These are phyloP conservation scores for Drosophila azteca DNA, from an alignment of 1,140 invertebrate species.

Conservation along the genomic window DNA sequence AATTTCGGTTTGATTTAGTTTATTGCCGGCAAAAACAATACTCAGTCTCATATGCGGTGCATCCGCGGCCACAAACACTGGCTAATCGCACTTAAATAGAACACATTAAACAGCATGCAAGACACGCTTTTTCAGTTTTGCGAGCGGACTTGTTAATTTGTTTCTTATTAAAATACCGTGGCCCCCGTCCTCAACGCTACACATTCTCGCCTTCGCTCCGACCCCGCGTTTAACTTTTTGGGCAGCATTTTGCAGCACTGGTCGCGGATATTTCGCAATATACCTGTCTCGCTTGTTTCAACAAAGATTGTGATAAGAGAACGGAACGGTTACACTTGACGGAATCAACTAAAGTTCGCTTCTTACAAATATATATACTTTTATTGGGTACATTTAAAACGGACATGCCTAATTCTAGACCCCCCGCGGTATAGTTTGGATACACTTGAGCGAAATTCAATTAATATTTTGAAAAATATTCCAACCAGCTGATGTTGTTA, in stretches of 20 bases:
- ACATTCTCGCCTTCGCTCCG: slow-evolving; percentile 60
- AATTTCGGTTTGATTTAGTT: slow-evolving; percentile 44
- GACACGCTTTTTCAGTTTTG: slow-evolving; percentile 40
- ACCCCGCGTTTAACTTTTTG: slow-evolving; percentile 51
- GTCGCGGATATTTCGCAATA: slow-evolving; percentile 45
- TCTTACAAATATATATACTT: too few species aligned
- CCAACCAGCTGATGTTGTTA: background rate
- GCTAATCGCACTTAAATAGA: slow-evolving; percentile 4
- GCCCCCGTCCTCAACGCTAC: slow-evolving; percentile 72
- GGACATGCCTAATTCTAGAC: too few species aligned
- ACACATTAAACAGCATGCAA: slow-evolving; percentile 31
- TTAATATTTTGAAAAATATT: too few species aligned
- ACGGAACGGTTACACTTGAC: too few species aligned
- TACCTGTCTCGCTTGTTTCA: slow-evolving; percentile 28
- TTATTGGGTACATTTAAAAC: too few species aligned
- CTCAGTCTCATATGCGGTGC: slow-evolving; percentile 4
- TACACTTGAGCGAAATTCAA: too few species aligned
- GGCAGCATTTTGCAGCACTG: slow-evolving; percentile 57
- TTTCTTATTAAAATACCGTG: slow-evolving; percentile 70
- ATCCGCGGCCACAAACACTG: slow-evolving; percentile 16
- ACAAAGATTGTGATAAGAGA: background rate
- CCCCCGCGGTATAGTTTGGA: too few species aligned
- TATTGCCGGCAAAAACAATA: slow-evolving; percentile 69
- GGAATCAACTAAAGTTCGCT: too few species aligned
- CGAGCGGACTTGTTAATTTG: slow-evolving; percentile 45